Percentiles rank a stretch among this genome's conserved stretches.
Evolutionary conservation across 2,113 vertebrate species (phyloP).

Genomic region (Poeciliopsis prolifica): DNA sequence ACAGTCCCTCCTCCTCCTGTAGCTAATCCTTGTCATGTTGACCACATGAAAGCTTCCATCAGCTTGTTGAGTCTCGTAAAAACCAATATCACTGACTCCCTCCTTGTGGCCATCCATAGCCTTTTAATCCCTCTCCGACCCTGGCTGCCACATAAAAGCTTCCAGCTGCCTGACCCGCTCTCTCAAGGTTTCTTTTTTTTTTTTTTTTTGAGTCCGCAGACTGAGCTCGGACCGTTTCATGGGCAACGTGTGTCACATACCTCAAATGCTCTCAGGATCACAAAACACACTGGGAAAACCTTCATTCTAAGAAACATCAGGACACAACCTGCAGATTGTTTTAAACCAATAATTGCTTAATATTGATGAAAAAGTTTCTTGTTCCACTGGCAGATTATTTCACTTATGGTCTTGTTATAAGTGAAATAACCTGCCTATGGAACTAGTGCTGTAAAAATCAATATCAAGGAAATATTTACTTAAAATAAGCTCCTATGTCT

Average conservation of each 20-base stretch:
- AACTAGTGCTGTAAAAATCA: too few species aligned
- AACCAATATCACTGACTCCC: constrained; percentile 37
- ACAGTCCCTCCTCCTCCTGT: constrained; percentile 7
- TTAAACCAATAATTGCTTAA: too few species aligned
- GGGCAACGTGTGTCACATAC: constrained; percentile 26
- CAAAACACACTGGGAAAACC: neutral
- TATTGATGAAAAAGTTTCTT: too few species aligned
- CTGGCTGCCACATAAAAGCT: constrained; percentile 26
- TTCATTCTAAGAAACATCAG: neutral
- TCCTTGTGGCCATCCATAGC: constrained; percentile 19
- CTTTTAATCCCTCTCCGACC: constrained; percentile 53
- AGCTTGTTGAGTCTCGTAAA: constrained; percentile 44
- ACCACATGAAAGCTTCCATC: constrained; percentile 51
- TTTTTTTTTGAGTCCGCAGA: neutral
- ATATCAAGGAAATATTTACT: too few species aligned
- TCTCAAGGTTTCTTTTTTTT: neutral
- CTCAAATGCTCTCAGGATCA: neutral
- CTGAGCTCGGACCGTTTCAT: constrained; percentile 8
- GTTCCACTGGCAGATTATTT: too few species aligned
- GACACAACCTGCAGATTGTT: neutral
- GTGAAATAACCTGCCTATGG: too few species aligned
- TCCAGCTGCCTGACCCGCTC: constrained; percentile 21
- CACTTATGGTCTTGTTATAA: too few species aligned
- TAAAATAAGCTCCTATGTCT: too few species aligned
- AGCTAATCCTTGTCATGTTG: constrained; percentile 52